Evolutionary conservation across 2,797 vertebrate genomes (phyloP), one percentile per base, ranked within the genome.

Genomic region (Takifugu rubripes): DNA sequence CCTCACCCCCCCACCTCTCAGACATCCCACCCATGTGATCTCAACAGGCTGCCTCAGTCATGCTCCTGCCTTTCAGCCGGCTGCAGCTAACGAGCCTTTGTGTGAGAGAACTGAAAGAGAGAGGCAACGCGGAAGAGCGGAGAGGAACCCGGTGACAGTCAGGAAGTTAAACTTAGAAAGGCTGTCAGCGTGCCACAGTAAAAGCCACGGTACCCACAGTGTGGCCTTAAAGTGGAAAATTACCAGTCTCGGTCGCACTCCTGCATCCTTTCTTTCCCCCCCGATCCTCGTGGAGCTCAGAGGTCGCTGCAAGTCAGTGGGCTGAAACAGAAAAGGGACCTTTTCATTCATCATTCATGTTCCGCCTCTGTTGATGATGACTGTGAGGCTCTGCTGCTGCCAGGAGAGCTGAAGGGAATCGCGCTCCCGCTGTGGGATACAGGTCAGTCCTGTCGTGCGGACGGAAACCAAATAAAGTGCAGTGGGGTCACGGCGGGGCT

Each of bases 41-140:
- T 90, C 84, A 40, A 63, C 87, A 91, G 92, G 91, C 93, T 94
- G 92, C 81, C 84, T 81, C 93, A 93, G 91, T 91, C 91, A 93
- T 93, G 84, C 93, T 86, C 87, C 89, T 92, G 93, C 92, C 87
- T 91, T 90, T 93, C 92, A 87, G 92, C 92, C 85, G 92, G 93
- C 93, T 94, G 88, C 94, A 92, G 93, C 95, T 96, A 96, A 97
- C 96, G 95, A 96, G 94, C 91, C 95, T 98, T 96, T 98, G 95
- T 98, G 94, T 94, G 88, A 81, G 62, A 77, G 71, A 66, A 72
- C 68, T n/a, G 48, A 57, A 51, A 66, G 49, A 61, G 56, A 70
- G 58, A 61, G 53, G 55, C 51, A 56, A 59, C 59, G 51, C 61
- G 42, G 59, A 53, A 43, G 49, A 64, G 54, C 51, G 44, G 45